phyloP scores from a whole-genome alignment of 2,888 invertebrate genomes.

The Barypeithes pellucidus region DNA sequence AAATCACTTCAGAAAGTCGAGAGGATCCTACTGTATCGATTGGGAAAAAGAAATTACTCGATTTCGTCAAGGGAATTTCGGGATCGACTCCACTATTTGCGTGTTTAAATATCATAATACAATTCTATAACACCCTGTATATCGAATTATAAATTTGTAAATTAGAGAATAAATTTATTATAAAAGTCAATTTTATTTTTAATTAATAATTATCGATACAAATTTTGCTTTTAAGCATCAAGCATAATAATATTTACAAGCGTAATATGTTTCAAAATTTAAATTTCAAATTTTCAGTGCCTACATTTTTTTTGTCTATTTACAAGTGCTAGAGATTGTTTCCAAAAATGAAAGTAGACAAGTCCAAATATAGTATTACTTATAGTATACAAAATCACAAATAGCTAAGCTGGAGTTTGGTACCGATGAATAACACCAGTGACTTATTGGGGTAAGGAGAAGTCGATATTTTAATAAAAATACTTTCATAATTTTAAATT shows the following conservation, averaged over 20 bases:
- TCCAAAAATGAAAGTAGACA: conserved; percentile 52
- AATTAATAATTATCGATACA: neutral
- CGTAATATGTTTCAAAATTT: conserved; percentile 8
- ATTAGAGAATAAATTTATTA: no score
- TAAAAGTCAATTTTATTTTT: neutral
- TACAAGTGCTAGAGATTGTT: conserved; percentile 45
- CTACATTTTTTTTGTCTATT: conserved; percentile 15
- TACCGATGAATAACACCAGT: conserved; percentile 7
- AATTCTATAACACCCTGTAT: no score
- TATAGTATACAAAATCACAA: conserved; percentile 63
- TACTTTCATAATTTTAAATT: no score
- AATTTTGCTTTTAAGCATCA: conserved; percentile 5
- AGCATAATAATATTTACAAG: conserved; percentile 23
- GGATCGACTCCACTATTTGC: no score
- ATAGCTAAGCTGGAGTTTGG: conserved; percentile 60
- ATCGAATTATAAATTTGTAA: no score
- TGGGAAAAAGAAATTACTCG: no score
- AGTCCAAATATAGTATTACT: conserved; percentile 50
- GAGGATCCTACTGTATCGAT: no score
- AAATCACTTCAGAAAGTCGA: no score
- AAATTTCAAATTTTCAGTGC: conserved; percentile 9
- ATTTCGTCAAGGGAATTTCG: no score
- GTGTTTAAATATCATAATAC: no score
- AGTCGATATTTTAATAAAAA: no score
- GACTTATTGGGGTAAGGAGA: neutral